These are phyloP conservation scores for Portunus trituberculatus DNA, from an alignment of 1,140 invertebrate species.

Conservation along the genomic window DNA sequence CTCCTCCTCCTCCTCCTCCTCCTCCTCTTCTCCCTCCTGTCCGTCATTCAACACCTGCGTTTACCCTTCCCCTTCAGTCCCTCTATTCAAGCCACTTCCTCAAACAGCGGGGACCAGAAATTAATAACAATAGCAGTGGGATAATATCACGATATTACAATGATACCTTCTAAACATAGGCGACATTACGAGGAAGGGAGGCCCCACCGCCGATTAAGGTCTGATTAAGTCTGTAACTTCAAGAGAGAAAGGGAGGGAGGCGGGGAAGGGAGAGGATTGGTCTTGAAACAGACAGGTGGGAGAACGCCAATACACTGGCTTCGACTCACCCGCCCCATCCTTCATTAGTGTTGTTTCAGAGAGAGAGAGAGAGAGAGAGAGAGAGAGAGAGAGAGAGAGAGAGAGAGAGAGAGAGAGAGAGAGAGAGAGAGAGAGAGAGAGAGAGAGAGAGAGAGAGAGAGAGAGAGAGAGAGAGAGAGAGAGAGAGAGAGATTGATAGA, in stretches of 20 bases:
- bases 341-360: not conserved
- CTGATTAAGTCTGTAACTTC: not conserved
- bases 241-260: not conserved
- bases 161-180: not conserved
- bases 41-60: not conserved
- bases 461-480: too few species aligned
- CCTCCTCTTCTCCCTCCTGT: not conserved
- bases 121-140: not conserved
- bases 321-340: not conserved
- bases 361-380: slow-evolving; percentile 2
- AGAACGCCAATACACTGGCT: not conserved
- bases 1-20: not conserved
- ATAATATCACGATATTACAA: not conserved
- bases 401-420: too few species aligned
- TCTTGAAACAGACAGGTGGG: not conserved
- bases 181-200: not conserved
- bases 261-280: not conserved
- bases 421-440: too few species aligned
- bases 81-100: not conserved
- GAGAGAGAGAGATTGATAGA: too few species aligned
- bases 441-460: too few species aligned
- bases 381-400: not conserved
- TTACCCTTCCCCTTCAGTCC: not conserved
- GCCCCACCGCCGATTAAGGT: not conserved
- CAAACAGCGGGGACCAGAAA: not conserved